Base-by-base conservation (phyloP, 2,113 vertebrate species). In the Lonchura striata region DNA sequence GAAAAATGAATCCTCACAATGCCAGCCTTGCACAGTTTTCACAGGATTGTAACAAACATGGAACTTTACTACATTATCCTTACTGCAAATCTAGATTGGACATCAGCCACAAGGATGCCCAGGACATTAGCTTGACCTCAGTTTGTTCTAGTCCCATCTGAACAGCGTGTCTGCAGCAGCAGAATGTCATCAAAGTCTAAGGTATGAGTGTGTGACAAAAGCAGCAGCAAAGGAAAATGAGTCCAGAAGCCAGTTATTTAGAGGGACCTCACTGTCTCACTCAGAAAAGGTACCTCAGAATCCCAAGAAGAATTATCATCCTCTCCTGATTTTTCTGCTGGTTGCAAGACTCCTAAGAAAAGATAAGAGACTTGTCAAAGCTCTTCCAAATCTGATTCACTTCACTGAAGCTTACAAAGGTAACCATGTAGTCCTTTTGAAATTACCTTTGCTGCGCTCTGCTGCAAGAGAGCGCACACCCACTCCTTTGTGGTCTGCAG, bases 391-490 rank as follows among this genome's bases (percentile, higher is more conserved):
- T 19, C 20, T 28, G 24, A 10, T 23, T 78, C 14, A 14, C 31
- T 53, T n/a, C 37, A n/a, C 4, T 9, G 31, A 61, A 19, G 21
- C 25, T 66, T 22, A 50, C 44, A 24, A n/a, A 57, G 50, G 31
- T 31, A 50, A 37, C 27, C 14, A 22, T 7, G 19, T 33, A 59
- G 21, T 22, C 19, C 9, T 9, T 54, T 7, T 37, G 39, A 24
- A 54, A 46, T 24, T 66, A 46, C 77, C 50, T 66, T 37, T 1
- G 11, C 13, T 13, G 6, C 1, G 0, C 20, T 49, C 13, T 0
- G 0, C 13, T 11, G 13, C 20, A 31, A 44, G 15, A 20, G 70
- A 49, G 31, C 3, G 2, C 4, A 5, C 6, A 0, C 24, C 7
- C 49, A 9, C 15, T 17, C 20, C 19, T 23, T 22, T 35, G 12